A percentile compares a stretch with the other conserved stretches of the same genome.
phyloP scores from a whole-genome alignment of 2,888 invertebrate species.

The Pristionchus exspectatus region DNA sequence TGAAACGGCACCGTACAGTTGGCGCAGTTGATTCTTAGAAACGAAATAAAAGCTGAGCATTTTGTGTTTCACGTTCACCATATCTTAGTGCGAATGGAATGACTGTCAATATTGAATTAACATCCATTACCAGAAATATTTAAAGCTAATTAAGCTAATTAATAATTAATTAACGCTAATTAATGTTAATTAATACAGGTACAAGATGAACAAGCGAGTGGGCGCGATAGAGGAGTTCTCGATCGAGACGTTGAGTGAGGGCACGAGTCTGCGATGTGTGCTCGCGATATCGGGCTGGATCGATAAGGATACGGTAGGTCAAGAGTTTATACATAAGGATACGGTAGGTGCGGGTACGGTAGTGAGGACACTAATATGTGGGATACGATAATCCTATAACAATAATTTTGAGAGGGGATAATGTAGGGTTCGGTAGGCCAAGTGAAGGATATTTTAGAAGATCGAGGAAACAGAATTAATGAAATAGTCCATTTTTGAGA shows the following conservation, averaged over 20 bases:
- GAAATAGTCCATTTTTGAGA: too few species aligned
- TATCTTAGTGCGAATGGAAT: too few species aligned
- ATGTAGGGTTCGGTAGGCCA: conserved; percentile 79
- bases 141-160: conserved; percentile 73
- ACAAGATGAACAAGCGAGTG: conserved; percentile 85
- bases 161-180: conserved; percentile 73
- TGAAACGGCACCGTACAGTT: too few species aligned
- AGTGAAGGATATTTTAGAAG: too few species aligned
- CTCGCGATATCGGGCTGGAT: conserved; percentile 86
- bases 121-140: conserved; percentile 79
- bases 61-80: too few species aligned
- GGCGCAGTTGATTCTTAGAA: too few species aligned
- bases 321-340: too few species aligned
- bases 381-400: background rate
- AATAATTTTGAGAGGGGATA: conserved; percentile 78
- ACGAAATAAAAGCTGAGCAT: too few species aligned
- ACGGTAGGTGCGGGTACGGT: too few species aligned
- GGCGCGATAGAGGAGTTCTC: conserved; percentile 86
- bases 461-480: too few species aligned
- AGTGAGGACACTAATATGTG: background rate
- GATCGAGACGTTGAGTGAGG: conserved; percentile 82
- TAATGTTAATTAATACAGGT: conserved; percentile 73
- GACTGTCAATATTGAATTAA: too few species aligned
- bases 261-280: conserved; percentile 82
- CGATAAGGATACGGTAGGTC: conserved; percentile 80